Base-by-base conservation (phyloP, 2,113 vertebrate species). In the Oreochromis tanganicae region DNA sequence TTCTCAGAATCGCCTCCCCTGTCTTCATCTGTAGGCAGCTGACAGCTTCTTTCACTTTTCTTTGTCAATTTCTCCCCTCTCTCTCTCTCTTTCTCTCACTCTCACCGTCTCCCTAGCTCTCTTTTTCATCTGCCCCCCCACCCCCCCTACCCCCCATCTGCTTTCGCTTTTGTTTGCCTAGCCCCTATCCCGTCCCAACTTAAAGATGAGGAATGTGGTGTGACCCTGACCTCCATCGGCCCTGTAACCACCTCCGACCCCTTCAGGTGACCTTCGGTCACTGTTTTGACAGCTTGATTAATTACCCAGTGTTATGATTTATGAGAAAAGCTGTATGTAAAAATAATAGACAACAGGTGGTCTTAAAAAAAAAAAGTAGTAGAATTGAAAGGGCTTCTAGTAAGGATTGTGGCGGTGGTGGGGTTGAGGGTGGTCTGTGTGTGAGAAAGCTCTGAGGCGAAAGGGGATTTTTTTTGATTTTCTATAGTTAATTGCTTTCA, bases 321-420 rank as follows among this genome's bases (percentile, higher is more conserved):
- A 99, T 99, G 98, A 98, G 98, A 98, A 96, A 98, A 98, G 97
- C 98, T 97, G 97, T 97, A 98, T 98, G 98, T 98, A 99, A 99
- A 99, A 99, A 99, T 99, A 99, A 99, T 99, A 98, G 97, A 98
- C 98, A 99, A 99, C 98, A 99, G 99, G 98, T 99, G 98, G 98
- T 98, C 98, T 96, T 97, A 97, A 97, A 97, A 97, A 97, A 97
- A 97, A 96, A 97, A 98, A 97, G 96, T 97, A 95, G 96, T 97
- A 90, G 93, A 95, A 95, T 96, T 96, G 96, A 92, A 93, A 93
- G 92, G 83, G 78, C 85, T 89, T 86, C 59, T 84, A 84, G 88
- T 84, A 79, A 93, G 79, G 90, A 83, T 88, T 94, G 90, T 68
- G 82, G 84, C 78, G 59, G 85, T 17, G 48, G 81, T 84, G 86